Base-by-base conservation (phyloP, 2,113 vertebrate species). In the Falco punctatus region DNA sequence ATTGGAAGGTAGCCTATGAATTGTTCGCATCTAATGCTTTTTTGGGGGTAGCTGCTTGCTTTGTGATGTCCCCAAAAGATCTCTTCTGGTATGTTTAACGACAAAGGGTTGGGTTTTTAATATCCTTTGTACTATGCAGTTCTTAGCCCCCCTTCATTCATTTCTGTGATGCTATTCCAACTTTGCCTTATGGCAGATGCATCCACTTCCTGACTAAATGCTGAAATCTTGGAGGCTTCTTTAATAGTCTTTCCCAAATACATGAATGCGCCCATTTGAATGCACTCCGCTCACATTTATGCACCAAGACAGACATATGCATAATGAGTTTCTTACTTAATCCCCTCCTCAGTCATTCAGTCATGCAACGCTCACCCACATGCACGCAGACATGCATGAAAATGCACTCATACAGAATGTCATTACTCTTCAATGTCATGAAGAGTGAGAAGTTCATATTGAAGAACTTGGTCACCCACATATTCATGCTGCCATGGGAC, bases 21-120 rank as follows among this genome's bases (percentile, higher is more conserved):
- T 71, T 66, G 33, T 75, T 79, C 81, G 86, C 70, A 66, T 21
- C 49, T 95, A 46, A n/a, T 61, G 40, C 62, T 89, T 6, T 61
- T 70, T 90, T 92, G 57, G 83, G 88, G 44, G 82, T 92, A 91
- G 65, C 51, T 86, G 46, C 78, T 94, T 97, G 89, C 79, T 96
- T 95, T 86, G 74, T 86, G 48, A 79, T 84, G 61, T 85, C 38
- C 80, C 90, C 35, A 65, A 40, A 92, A 75, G 49, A 91, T 81
- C 81, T 82, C 38, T 57, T 78, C 61, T 54, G 48, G n/a, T 77
- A 64, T 44, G 61, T 92, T 35, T 82, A 94, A 70, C 72, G n/a
- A 35, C 35, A 64, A 86, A 78, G 59, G 42, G 46, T 28, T 86
- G 57, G 33, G 14, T 21, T 94, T 94, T 92, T 86, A 89, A 48